These are phyloP conservation scores for Crenuchus spilurus DNA, from an alignment of 2,797 vertebrate species.

Conservation along the genomic window DNA sequence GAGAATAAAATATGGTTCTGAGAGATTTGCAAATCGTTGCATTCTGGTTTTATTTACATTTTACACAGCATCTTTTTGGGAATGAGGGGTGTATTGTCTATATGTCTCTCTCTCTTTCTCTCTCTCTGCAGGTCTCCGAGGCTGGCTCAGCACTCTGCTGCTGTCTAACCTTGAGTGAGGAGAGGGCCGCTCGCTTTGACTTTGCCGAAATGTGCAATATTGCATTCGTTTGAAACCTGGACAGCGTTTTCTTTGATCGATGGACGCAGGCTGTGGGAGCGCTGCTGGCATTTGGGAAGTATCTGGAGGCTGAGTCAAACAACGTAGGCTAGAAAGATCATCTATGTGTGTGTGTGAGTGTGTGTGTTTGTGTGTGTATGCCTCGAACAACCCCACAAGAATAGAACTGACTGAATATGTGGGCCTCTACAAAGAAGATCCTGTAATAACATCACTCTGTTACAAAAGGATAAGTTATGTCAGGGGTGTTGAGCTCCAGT, in stretches of 20 bases:
- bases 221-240: conserved; percentile 59
- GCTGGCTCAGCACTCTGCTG: conserved; percentile 49
- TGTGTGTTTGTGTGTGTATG: not conserved
- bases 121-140: conserved; percentile 19
- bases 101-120: not conserved
- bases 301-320: conserved; percentile 64
- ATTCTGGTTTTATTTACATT: not conserved
- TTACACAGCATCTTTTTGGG: too few species aligned
- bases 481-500: too few species aligned
- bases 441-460: too few species aligned
- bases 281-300: conserved; percentile 63
- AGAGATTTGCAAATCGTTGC: too few species aligned
- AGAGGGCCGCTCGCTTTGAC: conserved; percentile 64
- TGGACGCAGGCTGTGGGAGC: conserved; percentile 60
- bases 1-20: too few species aligned
- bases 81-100: too few species aligned
- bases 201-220: conserved; percentile 67
- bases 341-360: conserved; percentile 43
- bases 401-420: conserved; percentile 23
- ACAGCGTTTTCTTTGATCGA: conserved; percentile 67
- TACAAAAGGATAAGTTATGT: too few species aligned
- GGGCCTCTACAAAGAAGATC: conserved; percentile 1
- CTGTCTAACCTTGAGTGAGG: conserved; percentile 57
- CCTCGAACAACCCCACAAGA: conserved; percentile 4
- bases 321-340: conserved; percentile 17